Evolutionary conservation across 2,888 invertebrate genomes (phyloP).

Genomic region (Microctonus aethiopoides): DNA sequence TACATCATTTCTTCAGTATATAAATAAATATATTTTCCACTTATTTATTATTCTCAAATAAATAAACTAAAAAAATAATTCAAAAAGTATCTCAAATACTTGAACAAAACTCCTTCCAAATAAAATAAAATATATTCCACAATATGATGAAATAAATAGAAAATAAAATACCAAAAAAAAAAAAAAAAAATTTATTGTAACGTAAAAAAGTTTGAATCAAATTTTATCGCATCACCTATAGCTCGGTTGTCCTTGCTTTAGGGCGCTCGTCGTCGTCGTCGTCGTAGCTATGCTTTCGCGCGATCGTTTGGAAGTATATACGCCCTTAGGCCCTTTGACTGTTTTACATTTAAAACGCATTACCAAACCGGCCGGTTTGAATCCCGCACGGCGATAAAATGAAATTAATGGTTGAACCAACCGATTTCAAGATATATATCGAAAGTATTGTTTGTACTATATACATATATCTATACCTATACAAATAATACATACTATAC

Average conservation of each 20-base stretch:
- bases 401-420: conserved; percentile 65
- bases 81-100: neutral
- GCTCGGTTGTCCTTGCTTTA: neutral
- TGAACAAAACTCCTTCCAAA: neutral
- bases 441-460: conserved; percentile 37
- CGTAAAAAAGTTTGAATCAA: conserved; percentile 59
- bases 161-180: conserved; percentile 10
- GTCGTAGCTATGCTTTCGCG: conserved; percentile 5
- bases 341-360: conserved; percentile 67
- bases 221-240: conserved; percentile 59
- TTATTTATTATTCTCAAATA: too few relatives aligned
- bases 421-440: conserved; percentile 62
- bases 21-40: too few relatives aligned
- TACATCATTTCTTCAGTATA: too few relatives aligned
- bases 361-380: conserved; percentile 58
- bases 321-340: conserved; percentile 61
- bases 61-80: neutral
- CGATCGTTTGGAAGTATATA: conserved; percentile 27
- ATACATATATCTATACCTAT: conserved; percentile 45
- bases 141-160: neutral
- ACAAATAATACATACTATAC: conserved; percentile 37
- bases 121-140: neutral
- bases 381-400: conserved; percentile 64
- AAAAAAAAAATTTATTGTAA: conserved; percentile 20
- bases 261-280: neutral